These are phyloP conservation scores for Echinometra lucunter DNA, from an alignment of 53 echinoderm and acorn worm genomes.

Conservation along the genomic window DNA sequence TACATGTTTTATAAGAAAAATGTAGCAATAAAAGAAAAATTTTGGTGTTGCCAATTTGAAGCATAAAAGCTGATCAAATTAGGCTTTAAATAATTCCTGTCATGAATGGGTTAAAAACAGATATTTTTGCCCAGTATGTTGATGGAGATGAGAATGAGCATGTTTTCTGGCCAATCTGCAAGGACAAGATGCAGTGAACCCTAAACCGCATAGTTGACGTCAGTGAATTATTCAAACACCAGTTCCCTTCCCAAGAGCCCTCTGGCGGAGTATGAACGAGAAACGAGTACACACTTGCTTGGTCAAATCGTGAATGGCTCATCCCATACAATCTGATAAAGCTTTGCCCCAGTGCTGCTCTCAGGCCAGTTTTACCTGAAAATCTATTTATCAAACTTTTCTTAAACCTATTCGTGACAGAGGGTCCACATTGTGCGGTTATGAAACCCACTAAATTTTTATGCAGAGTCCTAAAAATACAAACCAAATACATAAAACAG, in stretches of 20 bases:
- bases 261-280: neutral
- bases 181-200: slow-evolving; percentile 37
- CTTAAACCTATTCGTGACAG: too few relatives aligned
- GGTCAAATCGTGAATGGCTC: neutral
- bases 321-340: neutral
- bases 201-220: slow-evolving; percentile 56
- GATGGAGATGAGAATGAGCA: neutral
- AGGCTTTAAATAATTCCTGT: too few relatives aligned
- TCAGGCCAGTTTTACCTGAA: neutral
- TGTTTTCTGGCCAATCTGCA: neutral
- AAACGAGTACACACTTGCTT: neutral
- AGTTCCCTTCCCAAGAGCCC: slow-evolving; percentile 55
- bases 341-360: neutral
- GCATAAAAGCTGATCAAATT: too few relatives aligned
- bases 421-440: too few relatives aligned
- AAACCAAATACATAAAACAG: too few relatives aligned
- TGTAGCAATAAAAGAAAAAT: too few relatives aligned
- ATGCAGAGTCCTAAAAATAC: too few relatives aligned
- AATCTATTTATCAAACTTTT: neutral
- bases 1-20: too few relatives aligned
- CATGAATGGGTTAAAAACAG: too few relatives aligned
- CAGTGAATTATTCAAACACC: slow-evolving; percentile 71
- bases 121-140: neutral
- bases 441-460: too few relatives aligned
- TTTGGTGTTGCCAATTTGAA: too few relatives aligned